Percentiles rank a stretch among this genome's conserved stretches.
These are phyloP conservation scores for Latrodectus hesperus DNA, from an alignment of 2,888 invertebrate species.

Conservation along the genomic window DNA sequence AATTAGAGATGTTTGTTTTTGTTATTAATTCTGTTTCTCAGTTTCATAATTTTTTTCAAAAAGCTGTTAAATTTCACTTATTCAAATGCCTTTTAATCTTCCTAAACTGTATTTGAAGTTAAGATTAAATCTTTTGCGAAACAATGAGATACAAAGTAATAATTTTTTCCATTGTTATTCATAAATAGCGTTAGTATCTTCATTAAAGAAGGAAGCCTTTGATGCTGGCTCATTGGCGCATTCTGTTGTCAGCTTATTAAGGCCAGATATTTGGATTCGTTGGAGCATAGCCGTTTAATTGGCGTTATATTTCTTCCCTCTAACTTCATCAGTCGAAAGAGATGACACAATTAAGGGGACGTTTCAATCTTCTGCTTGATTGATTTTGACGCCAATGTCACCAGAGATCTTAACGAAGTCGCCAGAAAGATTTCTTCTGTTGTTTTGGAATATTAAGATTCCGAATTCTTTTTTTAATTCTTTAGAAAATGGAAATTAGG, in stretches of 20 bases:
- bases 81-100: too few relatives aligned
- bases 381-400: slow-evolving; percentile 20
- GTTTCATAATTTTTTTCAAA: too few relatives aligned
- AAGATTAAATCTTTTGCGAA: too few relatives aligned
- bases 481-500: too few relatives aligned
- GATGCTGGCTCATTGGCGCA: background rate
- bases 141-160: background rate
- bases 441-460: too few relatives aligned
- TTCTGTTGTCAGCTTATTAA: slow-evolving; percentile 30
- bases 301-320: slow-evolving; percentile 29
- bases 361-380: slow-evolving; percentile 35
- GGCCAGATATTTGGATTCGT: slow-evolving; percentile 25
- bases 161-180: background rate
- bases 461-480: too few relatives aligned
- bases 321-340: slow-evolving; percentile 7
- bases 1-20: too few relatives aligned
- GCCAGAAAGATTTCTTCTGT: background rate
- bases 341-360: slow-evolving; percentile 51
- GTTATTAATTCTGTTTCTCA: too few relatives aligned
- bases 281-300: slow-evolving; percentile 34
- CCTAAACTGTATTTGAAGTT: too few relatives aligned
- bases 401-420: slow-evolving; percentile 12
- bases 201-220: background rate
- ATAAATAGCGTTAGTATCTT: background rate
- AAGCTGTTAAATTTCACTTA: too few relatives aligned